phyloP scores from a whole-genome alignment of 2,888 invertebrate species.

The Himalopsyche tibetana region DNA sequence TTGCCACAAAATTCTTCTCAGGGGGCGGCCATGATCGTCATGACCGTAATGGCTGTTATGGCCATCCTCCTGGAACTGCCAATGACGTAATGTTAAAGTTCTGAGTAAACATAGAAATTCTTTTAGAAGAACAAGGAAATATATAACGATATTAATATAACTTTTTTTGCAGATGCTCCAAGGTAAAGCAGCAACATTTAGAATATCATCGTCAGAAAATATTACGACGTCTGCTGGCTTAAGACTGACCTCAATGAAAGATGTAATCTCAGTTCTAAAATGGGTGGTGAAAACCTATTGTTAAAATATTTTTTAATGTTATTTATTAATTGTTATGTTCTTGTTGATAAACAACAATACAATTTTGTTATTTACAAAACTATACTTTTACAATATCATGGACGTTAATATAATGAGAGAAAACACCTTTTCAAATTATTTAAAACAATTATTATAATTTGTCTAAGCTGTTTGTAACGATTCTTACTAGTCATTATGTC shows the following conservation, averaged over 20 bases:
- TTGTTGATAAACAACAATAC: background rate
- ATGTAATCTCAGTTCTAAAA: slow-evolving; percentile 82
- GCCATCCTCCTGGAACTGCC: too few relatives aligned
- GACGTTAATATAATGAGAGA: too few relatives aligned
- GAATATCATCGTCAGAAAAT: slow-evolving; percentile 82
- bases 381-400: too few relatives aligned
- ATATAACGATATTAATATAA: background rate
- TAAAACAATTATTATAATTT: too few relatives aligned
- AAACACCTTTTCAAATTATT: too few relatives aligned
- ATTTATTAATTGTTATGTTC: background rate
- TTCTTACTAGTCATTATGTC: too few relatives aligned
- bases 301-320: slow-evolving; percentile 16
- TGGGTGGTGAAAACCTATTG: slow-evolving; percentile 78
- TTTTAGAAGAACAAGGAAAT: background rate
- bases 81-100: too few relatives aligned
- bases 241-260: slow-evolving; percentile 82
- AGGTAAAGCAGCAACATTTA: slow-evolving; percentile 86
- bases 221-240: slow-evolving; percentile 84
- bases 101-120: background rate
- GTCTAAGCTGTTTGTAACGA: too few relatives aligned
- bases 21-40: too few relatives aligned
- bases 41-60: too few relatives aligned
- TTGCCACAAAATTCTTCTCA: too few relatives aligned
- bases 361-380: too few relatives aligned
- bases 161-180: slow-evolving; percentile 77